phyloP scores from a whole-genome alignment of 2,113 vertebrate genomes.

The Bolborhynchus lineola region DNA sequence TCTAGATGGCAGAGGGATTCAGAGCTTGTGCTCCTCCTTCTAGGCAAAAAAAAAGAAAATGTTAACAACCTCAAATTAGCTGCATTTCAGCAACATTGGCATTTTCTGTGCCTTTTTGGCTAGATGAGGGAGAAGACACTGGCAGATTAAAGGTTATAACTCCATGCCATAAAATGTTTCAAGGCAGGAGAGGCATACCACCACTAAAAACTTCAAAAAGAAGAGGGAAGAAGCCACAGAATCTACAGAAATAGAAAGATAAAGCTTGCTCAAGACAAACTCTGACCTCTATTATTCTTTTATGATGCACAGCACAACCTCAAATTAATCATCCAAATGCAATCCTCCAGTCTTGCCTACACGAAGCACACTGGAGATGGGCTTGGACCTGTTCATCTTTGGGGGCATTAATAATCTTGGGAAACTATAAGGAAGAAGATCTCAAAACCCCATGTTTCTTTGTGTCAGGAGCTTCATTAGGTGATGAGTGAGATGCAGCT shows the following conservation, averaged over 20 bases:
- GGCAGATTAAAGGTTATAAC: neutral
- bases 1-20: neutral
- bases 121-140: neutral
- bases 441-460: neutral
- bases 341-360: neutral
- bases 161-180: neutral
- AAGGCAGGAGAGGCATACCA: rapidly evolving
- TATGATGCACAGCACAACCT: neutral
- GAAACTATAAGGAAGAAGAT: neutral
- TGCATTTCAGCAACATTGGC: neutral
- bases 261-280: neutral
- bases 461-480: neutral
- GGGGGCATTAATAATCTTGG: neutral
- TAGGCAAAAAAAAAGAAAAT: neutral
- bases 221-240: neutral
- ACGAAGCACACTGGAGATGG: neutral
- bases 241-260: neutral
- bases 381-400: neutral
- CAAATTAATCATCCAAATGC: neutral
- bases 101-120: neutral
- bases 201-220: neutral
- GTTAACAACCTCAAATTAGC: neutral
- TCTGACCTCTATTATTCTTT: neutral
- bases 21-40: neutral
- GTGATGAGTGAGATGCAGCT: neutral